Evolutionary conservation across 2,888 invertebrate genomes (phyloP), one percentile per base, ranked within the genome.

Genomic region (Brachyopa scutellaris): DNA sequence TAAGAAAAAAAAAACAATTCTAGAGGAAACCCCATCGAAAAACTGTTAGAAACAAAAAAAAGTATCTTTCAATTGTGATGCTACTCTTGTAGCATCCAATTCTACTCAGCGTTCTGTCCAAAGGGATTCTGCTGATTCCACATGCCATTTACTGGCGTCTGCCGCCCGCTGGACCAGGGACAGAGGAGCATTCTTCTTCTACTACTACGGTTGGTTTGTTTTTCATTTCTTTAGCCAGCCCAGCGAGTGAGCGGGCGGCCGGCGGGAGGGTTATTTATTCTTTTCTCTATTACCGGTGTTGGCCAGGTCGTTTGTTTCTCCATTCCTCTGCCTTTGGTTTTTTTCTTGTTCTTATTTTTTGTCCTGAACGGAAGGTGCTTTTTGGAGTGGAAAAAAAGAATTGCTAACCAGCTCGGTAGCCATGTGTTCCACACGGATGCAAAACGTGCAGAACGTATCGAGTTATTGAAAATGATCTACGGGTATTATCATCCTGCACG

Each of bases 351-450:
- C 0, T 6, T 7, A 7, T 11, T 2, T 7, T 42, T 5, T 21
- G n/a, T 7, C n/a, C 9, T 29, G 9, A 29, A 55, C 51, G 59
- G 42, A 82, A 82, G 77, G 72, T 72, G 72, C 66, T 77, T 49
- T 72, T 77, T 72, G 59, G 26, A 38, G 45, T 5, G 26, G 26
- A 36, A 59, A 13, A 5, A 59, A 67, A 53, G 13, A 66, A 59
- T 21, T 47, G 59, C 59, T 76, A 76, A 80, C 57, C 64, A 64
- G 29, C 64, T 70, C 23, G 82, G 77, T 42, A 66, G 82, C 82
- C 77, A 82, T 82, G 77, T 82, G 82, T 82, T 82, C 66, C 79
- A 61, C 67, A 74, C 67, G 76, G 77, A 82, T 74, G 74, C 74
- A 74, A 66, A 74, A 74, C 73, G 73, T 80, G 80, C 80, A 64